Base-by-base conservation (phyloP, 2,797 vertebrate genomes). In the Siniperca undulata region DNA sequence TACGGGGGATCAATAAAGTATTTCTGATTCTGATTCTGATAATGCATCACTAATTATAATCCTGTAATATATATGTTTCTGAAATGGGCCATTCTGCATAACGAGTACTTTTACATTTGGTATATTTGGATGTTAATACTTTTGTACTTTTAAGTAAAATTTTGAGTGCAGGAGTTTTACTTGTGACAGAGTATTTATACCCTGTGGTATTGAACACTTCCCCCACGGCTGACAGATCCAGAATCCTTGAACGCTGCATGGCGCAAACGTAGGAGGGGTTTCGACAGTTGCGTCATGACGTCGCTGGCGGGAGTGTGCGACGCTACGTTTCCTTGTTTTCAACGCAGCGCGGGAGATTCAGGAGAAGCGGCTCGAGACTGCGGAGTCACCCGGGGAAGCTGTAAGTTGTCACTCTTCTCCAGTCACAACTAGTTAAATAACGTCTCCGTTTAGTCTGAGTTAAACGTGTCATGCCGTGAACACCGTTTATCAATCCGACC, bases 331-430 rank as follows among this genome's bases (percentile, higher is more conserved):
- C 91, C 88, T 89, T 92, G 90, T 93, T 91, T 93, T 86, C 60
- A 82, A 90, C 77, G 46, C 82, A 92, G 94, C 95, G 96, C 96
- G 95, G 95, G 96, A 97, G 91, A 88, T 92, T 81, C n/a, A 73
- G 88, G 66, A 67, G 76, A 19, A n/a, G 69, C 73, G 70, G 70
- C 59, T 0, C 11, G 3, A 48, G 30, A 13, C 13, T 7, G 74
- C 34, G 44, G 34, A 38, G 59, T 3, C 20, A 27, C 2, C 10
- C 7, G 53, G 16, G 4, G 20, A 77, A 81, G 52, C 8, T 74
- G 86, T 88, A 69, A 84, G 89, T 85, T 11, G 7, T 6, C 17
- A 3, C 0, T 6, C 2, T 36, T 58, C 17, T 69, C 0, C 5
- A 9, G 12, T 14, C 11, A 1, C 5, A 4, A 10, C 2, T 1